These are phyloP conservation scores for Chloebia gouldiae DNA, from an alignment of 2,113 vertebrate genomes.

Conservation along the genomic window DNA sequence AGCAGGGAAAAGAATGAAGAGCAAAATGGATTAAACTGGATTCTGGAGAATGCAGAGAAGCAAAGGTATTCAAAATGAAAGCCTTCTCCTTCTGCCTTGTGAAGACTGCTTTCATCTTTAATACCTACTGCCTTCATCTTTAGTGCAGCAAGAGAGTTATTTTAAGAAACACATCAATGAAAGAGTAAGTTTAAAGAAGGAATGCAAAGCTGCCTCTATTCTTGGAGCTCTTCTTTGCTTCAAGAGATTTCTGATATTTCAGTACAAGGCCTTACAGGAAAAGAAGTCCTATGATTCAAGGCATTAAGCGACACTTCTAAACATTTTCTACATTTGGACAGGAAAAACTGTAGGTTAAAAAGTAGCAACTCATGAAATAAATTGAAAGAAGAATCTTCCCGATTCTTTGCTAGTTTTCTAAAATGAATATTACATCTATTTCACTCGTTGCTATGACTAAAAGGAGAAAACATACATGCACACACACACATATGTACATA, in stretches of 20 bases:
- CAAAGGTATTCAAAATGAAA: constrained; percentile 34
- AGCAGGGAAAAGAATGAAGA: background rate
- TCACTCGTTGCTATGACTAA: background rate
- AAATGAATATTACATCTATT: background rate
- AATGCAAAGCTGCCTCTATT: constrained; percentile 39
- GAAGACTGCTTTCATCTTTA: constrained; percentile 18
- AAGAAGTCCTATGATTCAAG: background rate
- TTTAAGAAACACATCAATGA: constrained; percentile 51
- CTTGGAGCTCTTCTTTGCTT: constrained; percentile 30
- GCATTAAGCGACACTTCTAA: background rate
- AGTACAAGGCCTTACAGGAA: background rate
- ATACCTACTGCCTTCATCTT: constrained; percentile 19
- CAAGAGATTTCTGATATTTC: constrained; percentile 38
- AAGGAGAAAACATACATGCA: background rate
- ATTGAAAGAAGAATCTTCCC: background rate
- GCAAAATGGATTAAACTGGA: background rate
- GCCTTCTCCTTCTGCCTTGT: constrained; percentile 6
- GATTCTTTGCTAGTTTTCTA: background rate
- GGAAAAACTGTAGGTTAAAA: background rate
- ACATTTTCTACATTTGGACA: background rate
- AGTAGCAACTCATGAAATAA: background rate
- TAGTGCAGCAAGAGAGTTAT: constrained; percentile 15
- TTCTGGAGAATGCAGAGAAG: constrained; percentile 5
- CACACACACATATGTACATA: background rate
- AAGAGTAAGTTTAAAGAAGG: constrained; percentile 34